Evolutionary conservation across 2,888 invertebrate genomes (phyloP), one percentile per base, ranked within the genome.

Genomic region (Trissoscelio sp.): DNA sequence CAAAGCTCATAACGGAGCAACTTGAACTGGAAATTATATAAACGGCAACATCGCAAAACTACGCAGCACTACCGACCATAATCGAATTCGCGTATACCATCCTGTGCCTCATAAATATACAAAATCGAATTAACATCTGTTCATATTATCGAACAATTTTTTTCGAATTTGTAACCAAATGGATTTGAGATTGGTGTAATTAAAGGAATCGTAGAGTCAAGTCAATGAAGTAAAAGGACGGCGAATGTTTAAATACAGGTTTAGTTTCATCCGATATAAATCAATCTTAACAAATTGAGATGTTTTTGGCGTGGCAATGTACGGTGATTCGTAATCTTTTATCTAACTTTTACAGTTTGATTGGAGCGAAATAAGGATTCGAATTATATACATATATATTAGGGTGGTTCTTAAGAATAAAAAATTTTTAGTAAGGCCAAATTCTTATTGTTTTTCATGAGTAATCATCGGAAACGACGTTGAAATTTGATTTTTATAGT

Each of bases 271-370:
- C 14, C 42, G 20, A 24, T 42, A 42, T 60, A 60, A 44, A 60
- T 44, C 44, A 60, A 24, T 44, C 60, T 60, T 60, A 24, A 60
- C 60, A 44, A 60, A 60, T 60, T 60, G 44, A 60, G 60, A 44
- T 44, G 60, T 60, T 60, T 42, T 44, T 60, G 44, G 44, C 28
- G 14, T 28, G 44, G 16, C 18, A 42, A 42, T 42, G 22, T 42
- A 12, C 42, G 42, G 24, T 14, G 42, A 24, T 60, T 12, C 20
- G 12, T 60, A 42, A 60, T 42, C 60, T 42, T 14, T 6, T 18
- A 46, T 46, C 44, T 46, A 16, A 46, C 16, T 46, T 16, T 7
- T 46, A 2, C 16, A 16, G n/a, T n/a, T n/a, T n/a, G n/a, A n/a
- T n/a, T n/a, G n/a, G n/a, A n/a, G n/a, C n/a, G n/a, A n/a, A n/a